phyloP scores from a whole-genome alignment of 2,797 vertebrate species.

The Vespertilio murinus region DNA sequence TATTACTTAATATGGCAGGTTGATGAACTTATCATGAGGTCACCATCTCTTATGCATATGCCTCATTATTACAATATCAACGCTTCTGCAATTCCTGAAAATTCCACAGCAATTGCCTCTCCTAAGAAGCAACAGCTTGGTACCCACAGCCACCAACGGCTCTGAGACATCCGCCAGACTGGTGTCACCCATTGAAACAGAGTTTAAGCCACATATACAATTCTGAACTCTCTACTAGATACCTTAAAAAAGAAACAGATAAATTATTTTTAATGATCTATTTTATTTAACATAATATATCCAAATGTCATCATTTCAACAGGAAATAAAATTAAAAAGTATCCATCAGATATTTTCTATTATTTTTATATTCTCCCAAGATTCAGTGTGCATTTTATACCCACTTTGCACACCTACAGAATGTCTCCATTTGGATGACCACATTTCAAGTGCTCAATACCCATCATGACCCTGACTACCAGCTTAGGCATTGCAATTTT shows the following conservation, averaged over 20 bases:
- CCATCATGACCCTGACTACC: neutral
- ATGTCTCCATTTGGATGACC: neutral
- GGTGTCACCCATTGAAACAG: neutral
- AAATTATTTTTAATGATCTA: neutral
- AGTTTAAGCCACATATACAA: neutral
- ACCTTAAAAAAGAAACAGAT: neutral
- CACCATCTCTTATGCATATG: neutral
- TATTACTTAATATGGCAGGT: neutral
- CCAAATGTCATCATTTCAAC: neutral
- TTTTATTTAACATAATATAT: slow-evolving; percentile 5
- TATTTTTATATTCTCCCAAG: slow-evolving; percentile 13
- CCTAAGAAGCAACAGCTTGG: neutral
- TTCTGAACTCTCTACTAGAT: neutral
- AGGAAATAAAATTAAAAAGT: neutral
- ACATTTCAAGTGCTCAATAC: neutral
- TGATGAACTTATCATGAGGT: neutral
- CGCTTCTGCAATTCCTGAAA: neutral
- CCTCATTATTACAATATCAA: neutral
- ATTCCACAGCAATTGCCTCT: neutral
- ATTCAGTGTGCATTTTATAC: neutral
- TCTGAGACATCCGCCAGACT: neutral
- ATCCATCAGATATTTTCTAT: neutral
- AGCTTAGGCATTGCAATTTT: neutral
- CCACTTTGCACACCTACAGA: neutral
- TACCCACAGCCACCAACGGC: neutral